Evolutionary conservation across 2,888 invertebrate genomes (phyloP), one percentile per base, ranked within the genome.

Genomic region (Rhabditoides inermis): DNA sequence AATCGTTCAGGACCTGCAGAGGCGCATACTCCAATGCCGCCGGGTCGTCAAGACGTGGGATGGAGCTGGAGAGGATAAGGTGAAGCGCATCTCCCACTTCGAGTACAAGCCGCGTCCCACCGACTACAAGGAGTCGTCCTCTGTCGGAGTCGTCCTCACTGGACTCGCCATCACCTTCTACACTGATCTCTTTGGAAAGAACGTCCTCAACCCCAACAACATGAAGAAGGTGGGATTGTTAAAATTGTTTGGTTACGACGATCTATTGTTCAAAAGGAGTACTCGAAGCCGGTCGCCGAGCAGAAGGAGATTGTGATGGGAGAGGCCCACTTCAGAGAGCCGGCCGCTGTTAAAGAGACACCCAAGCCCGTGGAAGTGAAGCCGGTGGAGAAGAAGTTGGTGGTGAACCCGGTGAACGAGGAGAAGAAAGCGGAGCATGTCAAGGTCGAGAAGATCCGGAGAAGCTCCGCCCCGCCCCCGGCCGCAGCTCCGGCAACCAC

Each of bases 141-240:
- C 41, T 18, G 61, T 60, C 18, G 55, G 57, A 23, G 60, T 66
- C 22, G 51, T 49, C 10, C 54, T 66, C 6, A 64, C 63, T n/a
- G 42, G 56, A 4, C 35, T 50, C 1, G 66, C 66, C 26, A 55
- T 66, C 28, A 30, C 36, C 3, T 18, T 35, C 25, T 50, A 50
- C 36, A 50, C 50, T 15, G 50, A 50, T 44, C 22, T 45, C 6
- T 50, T 50, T 22, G 36, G 45, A 18, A 45, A 12, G 48, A 39
- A 48, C 39, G 41, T 39, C 40, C 10, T 22, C 15, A 3, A 49
- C 39, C 23, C 15, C 49, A 10, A 18, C 35, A 22, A 44, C 22
- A 7, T 28, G 15, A 25, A n/a, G 7, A 41, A 26, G 20, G 4
- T 2, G 42, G 35, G 36, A 6, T 15, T 36, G 37, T 35, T 36